Evolutionary conservation across 2,797 vertebrate genomes (phyloP), one percentile per base, ranked within the genome.

Genomic region (Hozukius guyotensis): DNA sequence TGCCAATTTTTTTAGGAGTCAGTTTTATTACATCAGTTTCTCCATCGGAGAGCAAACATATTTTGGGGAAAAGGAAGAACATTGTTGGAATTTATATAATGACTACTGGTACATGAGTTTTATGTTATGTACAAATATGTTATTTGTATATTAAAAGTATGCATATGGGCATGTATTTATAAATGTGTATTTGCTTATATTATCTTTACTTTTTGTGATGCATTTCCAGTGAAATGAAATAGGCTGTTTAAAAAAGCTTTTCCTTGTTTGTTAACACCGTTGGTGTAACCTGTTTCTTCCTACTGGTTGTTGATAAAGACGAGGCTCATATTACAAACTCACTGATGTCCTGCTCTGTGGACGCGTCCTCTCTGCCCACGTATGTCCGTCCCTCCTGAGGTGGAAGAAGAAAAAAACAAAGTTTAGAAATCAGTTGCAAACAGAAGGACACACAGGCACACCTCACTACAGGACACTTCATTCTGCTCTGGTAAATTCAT

Each of bases 321-420:
- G 10, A 38, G 11, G 3, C 12, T 25, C 36, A 12, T 32, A 2
- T 8, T 13, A 78, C 36, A 42, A 6, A 90, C 96, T 97, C 93
- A 99, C 98, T 96, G 87, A 99, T 99, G 94, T 99, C 98, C 91
- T 97, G 98, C 89, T 98, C 97, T 1, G 89, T 94, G 75, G 93
- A 68, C n/a, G 97, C 97, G 78, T 99, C 98, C 59, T 98, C 97
- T 90, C 97, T 94, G 72, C 98, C 98, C 82, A 99, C 98, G 2
- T 96, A 96, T 0, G 98, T 99, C 81, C 95, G 97, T 25, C 98
- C 98, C 88, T 99, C 98, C 98, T 99, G 88, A 88, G 22, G 78
- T 3, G 2, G 1, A 36, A 62, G 10, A 0, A n/a, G 6, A 5
- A 38, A 62, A 46, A 24, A 18, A 16, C 42, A 14, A 2, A 13